Base-by-base conservation (phyloP, 2,113 vertebrate species). In the Carettochelys insculpta region DNA sequence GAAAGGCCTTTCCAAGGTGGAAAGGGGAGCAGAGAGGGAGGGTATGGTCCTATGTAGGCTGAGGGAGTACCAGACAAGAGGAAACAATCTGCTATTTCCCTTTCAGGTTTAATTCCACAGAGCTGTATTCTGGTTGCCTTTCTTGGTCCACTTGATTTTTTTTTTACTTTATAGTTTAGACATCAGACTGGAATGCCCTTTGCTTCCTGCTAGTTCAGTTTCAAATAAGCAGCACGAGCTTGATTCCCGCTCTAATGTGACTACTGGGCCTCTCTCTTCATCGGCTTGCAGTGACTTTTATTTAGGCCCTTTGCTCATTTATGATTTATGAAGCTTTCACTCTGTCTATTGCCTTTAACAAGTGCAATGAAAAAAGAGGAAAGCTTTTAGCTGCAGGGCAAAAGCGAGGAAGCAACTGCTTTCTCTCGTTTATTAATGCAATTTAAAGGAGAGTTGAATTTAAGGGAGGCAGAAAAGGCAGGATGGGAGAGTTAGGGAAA, bases 241-340 rank as follows among this genome's bases (percentile, higher is more conserved):
- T 82, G 53, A 94, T 88, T 43, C 51, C 56, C 75, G 84, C 2
- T 17, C 41, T 86, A 50, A 38, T 45, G 41, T 51, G 45, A 56
- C 81, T 31, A 27, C 47, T 81, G 85, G 58, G 31, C 48, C 38
- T 58, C 24, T 82, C 76, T 91, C 85, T 71, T 83, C n/a, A 11
- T 58, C 25, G 4, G 41, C 79, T 94, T 82, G 41, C 53, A 41
- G 61, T 80, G 83, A 85, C 81, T 97, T 95, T 73, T 91, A 87
- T 92, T 97, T 92, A 94, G 94, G 89, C 76, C 82, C 80, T 95
- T 83, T 93, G 75, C 86, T 97, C 97, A 80, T 95, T 96, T 94
- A 97, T 96, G 96, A 97, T 94, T 96, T 97, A 95, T 82, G 86
- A 96, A 95, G 93, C 73, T 96, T 96, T 97, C 85, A 89, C 48